Evolutionary conservation across 2,113 vertebrate genomes (phyloP).

Genomic region (Caretta caretta): DNA sequence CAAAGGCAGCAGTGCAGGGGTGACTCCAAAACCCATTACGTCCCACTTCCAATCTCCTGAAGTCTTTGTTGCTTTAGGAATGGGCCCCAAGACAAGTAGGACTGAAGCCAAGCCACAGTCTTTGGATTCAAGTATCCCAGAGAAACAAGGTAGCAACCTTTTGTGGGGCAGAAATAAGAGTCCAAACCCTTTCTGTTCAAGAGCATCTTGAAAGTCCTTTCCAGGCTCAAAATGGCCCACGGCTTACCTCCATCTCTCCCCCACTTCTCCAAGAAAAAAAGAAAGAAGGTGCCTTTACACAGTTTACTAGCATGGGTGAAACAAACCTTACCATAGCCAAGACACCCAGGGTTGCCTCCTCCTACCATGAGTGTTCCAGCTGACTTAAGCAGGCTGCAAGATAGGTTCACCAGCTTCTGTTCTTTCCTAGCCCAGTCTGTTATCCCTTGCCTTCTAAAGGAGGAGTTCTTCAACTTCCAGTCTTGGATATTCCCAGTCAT

Average conservation of each 20-base stretch:
- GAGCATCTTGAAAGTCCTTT: neutral
- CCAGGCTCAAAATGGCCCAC: neutral
- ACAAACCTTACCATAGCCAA: neutral
- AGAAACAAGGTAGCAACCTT: neutral
- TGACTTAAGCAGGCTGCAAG: neutral
- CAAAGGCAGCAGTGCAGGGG: neutral
- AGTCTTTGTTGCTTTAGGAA: neutral
- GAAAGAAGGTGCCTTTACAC: neutral
- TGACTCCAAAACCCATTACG: neutral
- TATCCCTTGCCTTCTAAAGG: neutral
- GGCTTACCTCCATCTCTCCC: neutral
- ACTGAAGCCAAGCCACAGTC: neutral
- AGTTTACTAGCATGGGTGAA: neutral
- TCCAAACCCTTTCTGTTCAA: neutral
- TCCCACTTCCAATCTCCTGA: neutral
- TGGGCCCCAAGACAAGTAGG: neutral
- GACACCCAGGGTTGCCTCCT: neutral
- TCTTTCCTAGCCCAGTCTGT: neutral
- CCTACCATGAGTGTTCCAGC: neutral
- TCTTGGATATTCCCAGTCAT: neutral
- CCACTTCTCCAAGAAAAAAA: neutral
- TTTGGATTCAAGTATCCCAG: neutral
- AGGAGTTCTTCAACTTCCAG: neutral
- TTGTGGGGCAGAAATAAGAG: neutral
- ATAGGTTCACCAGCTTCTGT: neutral